phyloP scores from a whole-genome alignment of 2,113 vertebrate species.

The Rhinopithecus roxellana region DNA sequence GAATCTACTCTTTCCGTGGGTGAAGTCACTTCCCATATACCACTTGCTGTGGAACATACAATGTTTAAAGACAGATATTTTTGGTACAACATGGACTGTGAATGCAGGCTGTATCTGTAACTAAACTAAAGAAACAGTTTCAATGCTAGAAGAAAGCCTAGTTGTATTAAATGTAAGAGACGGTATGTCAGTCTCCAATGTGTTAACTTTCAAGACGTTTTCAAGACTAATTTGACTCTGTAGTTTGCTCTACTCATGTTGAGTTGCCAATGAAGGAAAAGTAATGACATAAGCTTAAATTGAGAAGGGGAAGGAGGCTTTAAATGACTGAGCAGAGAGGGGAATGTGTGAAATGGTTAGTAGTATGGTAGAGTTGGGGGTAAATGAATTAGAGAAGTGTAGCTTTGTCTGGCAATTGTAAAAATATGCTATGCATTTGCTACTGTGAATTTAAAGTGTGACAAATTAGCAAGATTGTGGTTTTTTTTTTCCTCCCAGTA shows the following conservation, averaged over 20 bases:
- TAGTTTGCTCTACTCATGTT: not conserved
- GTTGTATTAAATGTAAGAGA: not conserved
- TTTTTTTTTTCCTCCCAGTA: not conserved
- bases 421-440: not conserved
- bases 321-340: not conserved
- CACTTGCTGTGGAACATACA: not conserved
- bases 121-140: conserved; percentile 10
- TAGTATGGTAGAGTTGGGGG: not conserved
- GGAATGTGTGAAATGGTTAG: not conserved
- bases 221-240: not conserved
- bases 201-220: not conserved
- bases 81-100: not conserved
- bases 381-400: not conserved
- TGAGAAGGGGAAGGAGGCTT: not conserved
- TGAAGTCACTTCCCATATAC: not conserved
- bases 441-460: not conserved
- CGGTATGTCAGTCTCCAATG: not conserved
- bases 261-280: not conserved
- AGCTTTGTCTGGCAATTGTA: not conserved
- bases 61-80: not conserved
- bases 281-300: not conserved
- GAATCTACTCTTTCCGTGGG: not conserved
- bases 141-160: not conserved
- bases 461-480: not conserved
- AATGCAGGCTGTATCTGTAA: not conserved